Base-by-base conservation (phyloP, 2,888 invertebrate species). In the Rhabditoides inermis region DNA sequence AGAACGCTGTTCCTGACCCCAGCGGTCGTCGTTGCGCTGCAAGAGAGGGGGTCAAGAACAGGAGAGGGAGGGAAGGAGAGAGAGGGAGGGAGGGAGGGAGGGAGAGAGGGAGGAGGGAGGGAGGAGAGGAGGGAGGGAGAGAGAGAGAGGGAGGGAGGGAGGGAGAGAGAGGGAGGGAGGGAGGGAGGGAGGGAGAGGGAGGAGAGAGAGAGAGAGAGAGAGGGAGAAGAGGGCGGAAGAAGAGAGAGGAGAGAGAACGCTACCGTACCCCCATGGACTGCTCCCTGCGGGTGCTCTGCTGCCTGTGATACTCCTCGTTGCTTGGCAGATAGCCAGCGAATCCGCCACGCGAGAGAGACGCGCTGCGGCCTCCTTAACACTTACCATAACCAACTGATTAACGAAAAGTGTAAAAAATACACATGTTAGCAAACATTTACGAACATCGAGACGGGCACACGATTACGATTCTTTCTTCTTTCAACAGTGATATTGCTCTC, bases 351-450 rank as follows among this genome's bases (percentile, higher is more conserved):
- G 60, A 63, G 40, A 65, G 49, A n/a, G 72, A 72, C 48, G 60
- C 70, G 53, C 69, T 68, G 35, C 72, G 64, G 30, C 63, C 58
- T 23, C 69, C 71, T 67, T 37, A 41, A 66, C 44, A 32, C 26
- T 22, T 6, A 20, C 5, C n/a, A 18, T 4, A 3, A 35, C n/a
- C 35, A 39, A n/a, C n/a, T n/a, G n/a, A n/a, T n/a, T n/a, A n/a
- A n/a, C n/a, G n/a, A n/a, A n/a, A n/a, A n/a, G n/a, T n/a, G n/a
- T n/a, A n/a, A n/a, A n/a, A n/a, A n/a, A n/a, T n/a, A n/a, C n/a
- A n/a, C n/a, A n/a, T n/a, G n/a, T n/a, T n/a, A n/a, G n/a, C n/a
- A n/a, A n/a, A n/a, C n/a, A n/a, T n/a, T n/a, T n/a, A n/a, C n/a
- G n/a, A n/a, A n/a, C n/a, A n/a, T n/a, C n/a, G n/a, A n/a, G n/a